Evolutionary conservation across 2,797 vertebrate species (phyloP).

Genomic region (Spinibarbus caldwelli): DNA sequence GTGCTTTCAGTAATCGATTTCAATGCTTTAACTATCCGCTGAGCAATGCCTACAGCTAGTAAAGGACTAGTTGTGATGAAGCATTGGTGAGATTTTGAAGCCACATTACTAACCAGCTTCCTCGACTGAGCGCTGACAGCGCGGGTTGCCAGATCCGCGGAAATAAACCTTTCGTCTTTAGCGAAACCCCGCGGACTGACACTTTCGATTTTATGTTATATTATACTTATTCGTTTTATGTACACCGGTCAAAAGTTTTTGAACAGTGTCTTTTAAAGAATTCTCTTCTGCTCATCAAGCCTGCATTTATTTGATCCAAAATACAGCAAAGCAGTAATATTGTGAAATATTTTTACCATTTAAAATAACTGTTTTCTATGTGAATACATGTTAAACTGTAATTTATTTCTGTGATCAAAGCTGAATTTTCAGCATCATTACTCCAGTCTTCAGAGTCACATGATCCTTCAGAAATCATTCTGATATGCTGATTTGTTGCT

Average conservation of each 20-base stretch:
- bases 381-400: no score
- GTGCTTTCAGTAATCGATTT: background rate
- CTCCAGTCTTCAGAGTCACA: no score
- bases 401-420: no score
- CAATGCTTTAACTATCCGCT: background rate
- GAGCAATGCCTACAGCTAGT: background rate
- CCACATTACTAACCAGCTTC: background rate
- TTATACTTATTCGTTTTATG: background rate
- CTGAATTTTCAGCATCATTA: no score
- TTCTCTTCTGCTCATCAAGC: no score
- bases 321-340: background rate
- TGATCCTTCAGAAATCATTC: background rate
- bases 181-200: background rate
- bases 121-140: constrained; percentile 9
- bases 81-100: background rate
- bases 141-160: constrained; percentile 43
- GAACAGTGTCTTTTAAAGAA: no score
- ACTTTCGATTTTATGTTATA: background rate
- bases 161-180: background rate
- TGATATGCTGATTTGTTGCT: background rate
- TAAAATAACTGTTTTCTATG: background rate
- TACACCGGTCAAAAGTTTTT: background rate
- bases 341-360: background rate
- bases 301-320: no score
- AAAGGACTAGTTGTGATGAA: background rate